Conservation (phyloP, 2,113 vertebrate species). For the Myocastor coypus region DNA sequence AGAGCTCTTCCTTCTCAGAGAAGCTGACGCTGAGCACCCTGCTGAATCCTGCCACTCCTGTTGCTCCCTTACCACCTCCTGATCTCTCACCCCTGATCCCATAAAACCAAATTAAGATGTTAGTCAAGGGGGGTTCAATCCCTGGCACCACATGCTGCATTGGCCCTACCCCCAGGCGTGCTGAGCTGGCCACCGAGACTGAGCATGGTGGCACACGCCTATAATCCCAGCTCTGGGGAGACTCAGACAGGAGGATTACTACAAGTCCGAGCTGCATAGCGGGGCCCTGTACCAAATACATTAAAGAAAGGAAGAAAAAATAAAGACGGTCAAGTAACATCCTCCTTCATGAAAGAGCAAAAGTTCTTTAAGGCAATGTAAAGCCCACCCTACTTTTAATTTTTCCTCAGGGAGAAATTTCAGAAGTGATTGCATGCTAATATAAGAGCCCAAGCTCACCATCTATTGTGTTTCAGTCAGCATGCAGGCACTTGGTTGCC, state of each 20-base stretch:
- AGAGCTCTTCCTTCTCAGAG: neutral
- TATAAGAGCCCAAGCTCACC: neutral
- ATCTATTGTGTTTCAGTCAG: neutral
- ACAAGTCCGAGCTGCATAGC: too few relatives aligned
- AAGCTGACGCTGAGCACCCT: neutral
- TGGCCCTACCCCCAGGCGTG: too few relatives aligned
- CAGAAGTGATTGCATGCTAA: neutral
- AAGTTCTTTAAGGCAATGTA: neutral
- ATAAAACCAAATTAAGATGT: neutral
- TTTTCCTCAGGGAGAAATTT: slow-evolving; percentile 38
- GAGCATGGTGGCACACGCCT: too few relatives aligned
- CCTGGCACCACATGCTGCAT: too few relatives aligned
- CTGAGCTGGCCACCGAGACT: too few relatives aligned
- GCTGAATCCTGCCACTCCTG: neutral
- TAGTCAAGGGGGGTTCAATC: neutral
- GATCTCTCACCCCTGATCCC: neutral
- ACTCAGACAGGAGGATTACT: too few relatives aligned
- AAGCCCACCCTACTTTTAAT: neutral
- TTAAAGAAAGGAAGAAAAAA: too few relatives aligned
- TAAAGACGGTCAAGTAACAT: neutral
- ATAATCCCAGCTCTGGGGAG: too few relatives aligned
- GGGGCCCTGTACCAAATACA: too few relatives aligned
- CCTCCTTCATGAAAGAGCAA: neutral
- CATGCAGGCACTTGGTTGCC: neutral
- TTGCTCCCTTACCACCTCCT: neutral